Percentiles rank a stretch among this genome's conserved stretches.
These are phyloP conservation scores for Acheta domesticus DNA, from an alignment of 2,888 invertebrate genomes.

Conservation along the genomic window DNA sequence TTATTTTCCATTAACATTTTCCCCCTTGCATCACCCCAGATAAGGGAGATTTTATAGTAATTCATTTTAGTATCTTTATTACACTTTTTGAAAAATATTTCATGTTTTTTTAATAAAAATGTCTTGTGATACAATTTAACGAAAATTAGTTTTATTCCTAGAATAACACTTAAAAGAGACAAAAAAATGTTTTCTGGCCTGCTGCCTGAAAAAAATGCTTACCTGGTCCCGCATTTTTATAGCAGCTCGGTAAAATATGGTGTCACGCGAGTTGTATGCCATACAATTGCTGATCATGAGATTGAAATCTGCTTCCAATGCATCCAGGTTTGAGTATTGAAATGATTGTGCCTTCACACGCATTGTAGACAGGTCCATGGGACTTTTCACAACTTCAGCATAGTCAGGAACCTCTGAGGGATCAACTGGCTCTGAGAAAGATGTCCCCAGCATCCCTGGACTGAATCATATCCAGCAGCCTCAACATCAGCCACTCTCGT, in stretches of 20 bases:
- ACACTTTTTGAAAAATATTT: too few relatives aligned
- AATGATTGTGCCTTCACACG: slow-evolving; percentile 63
- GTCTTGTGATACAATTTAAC: too few relatives aligned
- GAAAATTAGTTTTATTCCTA: too few relatives aligned
- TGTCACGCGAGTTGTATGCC: slow-evolving; percentile 89
- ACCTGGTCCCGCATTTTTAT: slow-evolving; percentile 79
- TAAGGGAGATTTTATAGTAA: too few relatives aligned
- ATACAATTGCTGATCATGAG: slow-evolving; percentile 96
- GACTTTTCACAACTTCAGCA: slow-evolving; percentile 73
- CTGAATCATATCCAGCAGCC: slow-evolving; percentile 72
- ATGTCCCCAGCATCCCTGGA: slow-evolving; percentile 80
- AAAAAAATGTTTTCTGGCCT: too few relatives aligned
- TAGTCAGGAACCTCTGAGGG: slow-evolving; percentile 70
- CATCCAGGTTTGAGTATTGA: slow-evolving; percentile 67
- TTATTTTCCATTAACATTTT: too few relatives aligned
- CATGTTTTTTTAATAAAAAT: too few relatives aligned
- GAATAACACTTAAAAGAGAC: too few relatives aligned
- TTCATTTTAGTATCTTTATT: too few relatives aligned
- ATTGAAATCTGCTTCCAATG: slow-evolving; percentile 84
- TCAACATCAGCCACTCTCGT: slow-evolving; percentile 71
- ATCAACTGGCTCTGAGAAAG: slow-evolving; percentile 91
- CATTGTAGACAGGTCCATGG: slow-evolving; percentile 92
- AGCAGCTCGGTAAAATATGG: slow-evolving; percentile 88
- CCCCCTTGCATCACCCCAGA: too few relatives aligned
- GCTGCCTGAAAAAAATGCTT: not conserved